Conservation (phyloP, 2,113 vertebrate genomes). For the Syngnathus typhle region DNA sequence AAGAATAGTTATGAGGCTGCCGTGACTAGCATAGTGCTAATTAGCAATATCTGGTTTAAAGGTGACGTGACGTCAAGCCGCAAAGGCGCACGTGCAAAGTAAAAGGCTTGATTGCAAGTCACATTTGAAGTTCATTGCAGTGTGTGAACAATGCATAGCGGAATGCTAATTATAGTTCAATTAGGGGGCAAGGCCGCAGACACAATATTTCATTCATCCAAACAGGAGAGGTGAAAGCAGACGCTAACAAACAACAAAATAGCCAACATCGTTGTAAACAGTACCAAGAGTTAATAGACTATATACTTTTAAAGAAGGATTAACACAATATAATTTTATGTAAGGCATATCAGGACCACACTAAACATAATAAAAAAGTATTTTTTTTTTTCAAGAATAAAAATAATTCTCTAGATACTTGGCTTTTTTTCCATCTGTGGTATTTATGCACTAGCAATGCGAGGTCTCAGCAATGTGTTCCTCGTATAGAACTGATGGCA, state of each 20-base stretch:
- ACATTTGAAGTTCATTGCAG: slow-evolving; percentile 23
- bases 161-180: background rate
- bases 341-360: background rate
- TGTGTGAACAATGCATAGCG: slow-evolving; percentile 16
- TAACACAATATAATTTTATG: background rate
- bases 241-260: background rate
- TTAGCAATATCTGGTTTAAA: slow-evolving; percentile 57
- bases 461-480: background rate
- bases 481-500: slow-evolving; percentile 8
- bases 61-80: slow-evolving; percentile 38
- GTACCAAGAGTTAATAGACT: background rate
- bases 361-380: background rate
- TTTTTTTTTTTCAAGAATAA: background rate
- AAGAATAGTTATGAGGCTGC: slow-evolving; percentile 51
- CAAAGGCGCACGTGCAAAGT: slow-evolving; percentile 24
- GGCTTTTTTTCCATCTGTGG: background rate
- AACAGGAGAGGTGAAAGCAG: slow-evolving; percentile 11
- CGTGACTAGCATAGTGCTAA: slow-evolving; percentile 69
- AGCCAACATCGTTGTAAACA: background rate
- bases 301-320: background rate
- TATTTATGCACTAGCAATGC: background rate
- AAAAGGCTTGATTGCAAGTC: slow-evolving; percentile 22
- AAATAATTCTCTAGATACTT: background rate
- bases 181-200: slow-evolving; percentile 10
- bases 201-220: background rate